Evolutionary conservation across 2,113 vertebrate genomes (phyloP).

Genomic region (Crotalus tigris): DNA sequence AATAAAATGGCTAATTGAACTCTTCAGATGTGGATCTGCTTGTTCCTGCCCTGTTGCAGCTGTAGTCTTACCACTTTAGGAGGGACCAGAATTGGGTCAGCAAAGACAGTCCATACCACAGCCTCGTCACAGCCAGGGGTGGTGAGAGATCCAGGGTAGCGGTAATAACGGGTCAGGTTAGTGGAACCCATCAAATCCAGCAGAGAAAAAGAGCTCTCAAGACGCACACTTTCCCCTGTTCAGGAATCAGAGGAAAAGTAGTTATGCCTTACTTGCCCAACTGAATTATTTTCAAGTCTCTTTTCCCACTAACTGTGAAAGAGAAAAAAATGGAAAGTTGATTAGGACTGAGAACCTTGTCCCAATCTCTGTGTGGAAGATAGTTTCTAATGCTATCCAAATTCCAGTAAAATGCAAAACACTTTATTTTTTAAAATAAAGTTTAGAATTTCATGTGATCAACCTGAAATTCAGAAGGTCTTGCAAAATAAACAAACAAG

Average conservation of each 20-base stretch:
- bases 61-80: constrained; percentile 56
- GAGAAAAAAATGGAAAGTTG: not conserved
- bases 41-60: not conserved
- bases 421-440: not conserved
- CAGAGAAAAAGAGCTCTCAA: constrained; percentile 35
- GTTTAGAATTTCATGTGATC: not conserved
- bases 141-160: constrained; percentile 71
- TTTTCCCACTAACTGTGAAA: not conserved
- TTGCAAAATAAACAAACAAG: not conserved
- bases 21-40: not conserved
- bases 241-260: not conserved
- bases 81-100: constrained; percentile 59
- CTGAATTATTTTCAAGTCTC: not conserved
- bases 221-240: not conserved
- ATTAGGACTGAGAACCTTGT: not conserved
- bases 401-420: not conserved
- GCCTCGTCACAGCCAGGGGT: constrained; percentile 68
- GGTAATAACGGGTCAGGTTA: constrained; percentile 52
- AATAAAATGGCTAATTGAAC: not conserved
- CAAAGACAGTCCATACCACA: constrained; percentile 72
- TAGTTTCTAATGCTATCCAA: not conserved
- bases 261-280: not conserved
- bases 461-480: not conserved
- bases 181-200: constrained; percentile 57
- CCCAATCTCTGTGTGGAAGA: not conserved